Evolutionary conservation across 2,888 invertebrate species (phyloP).

Genomic region (Volucella zonaria): DNA sequence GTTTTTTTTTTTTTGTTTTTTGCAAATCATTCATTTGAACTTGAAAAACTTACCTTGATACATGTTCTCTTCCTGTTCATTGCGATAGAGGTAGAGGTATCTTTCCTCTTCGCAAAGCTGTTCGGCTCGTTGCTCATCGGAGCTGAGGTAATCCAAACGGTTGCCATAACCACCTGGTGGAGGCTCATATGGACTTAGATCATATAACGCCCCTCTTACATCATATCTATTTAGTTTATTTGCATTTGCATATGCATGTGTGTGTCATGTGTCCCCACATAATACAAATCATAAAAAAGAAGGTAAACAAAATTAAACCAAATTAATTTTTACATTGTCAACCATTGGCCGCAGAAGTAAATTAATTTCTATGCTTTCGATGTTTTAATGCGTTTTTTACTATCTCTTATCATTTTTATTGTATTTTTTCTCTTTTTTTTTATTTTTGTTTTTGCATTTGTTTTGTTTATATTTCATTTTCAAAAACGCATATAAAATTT

Average conservation of each 20-base stretch:
- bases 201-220: conserved; percentile 95
- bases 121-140: conserved; percentile 91
- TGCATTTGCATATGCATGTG: conserved; percentile 73
- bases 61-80: conserved; percentile 93
- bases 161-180: conserved; percentile 88
- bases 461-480: conserved; percentile 19
- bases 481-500: conserved; percentile 62
- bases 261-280: conserved; percentile 72
- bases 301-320: conserved; percentile 66
- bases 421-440: conserved; percentile 2
- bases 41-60: conserved; percentile 89
- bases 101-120: conserved; percentile 97
- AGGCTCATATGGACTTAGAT: conserved; percentile 91
- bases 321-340: conserved; percentile 61
- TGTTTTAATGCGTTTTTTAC: conserved; percentile 23
- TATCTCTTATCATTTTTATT: conserved; percentile 48
- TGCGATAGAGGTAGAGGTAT: conserved; percentile 92
- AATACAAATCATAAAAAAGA: conserved; percentile 73
- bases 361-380: conserved; percentile 1
- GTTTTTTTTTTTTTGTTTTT: conserved; percentile 31
- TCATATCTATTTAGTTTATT: conserved; percentile 89
- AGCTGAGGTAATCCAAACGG: conserved; percentile 85
- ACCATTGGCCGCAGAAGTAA: conserved; percentile 2
- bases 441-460: conserved; percentile 19
- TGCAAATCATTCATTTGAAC: conserved; percentile 60